phyloP scores from a whole-genome alignment of 2,888 invertebrate species.

The Lasioglossum figueresi region DNA sequence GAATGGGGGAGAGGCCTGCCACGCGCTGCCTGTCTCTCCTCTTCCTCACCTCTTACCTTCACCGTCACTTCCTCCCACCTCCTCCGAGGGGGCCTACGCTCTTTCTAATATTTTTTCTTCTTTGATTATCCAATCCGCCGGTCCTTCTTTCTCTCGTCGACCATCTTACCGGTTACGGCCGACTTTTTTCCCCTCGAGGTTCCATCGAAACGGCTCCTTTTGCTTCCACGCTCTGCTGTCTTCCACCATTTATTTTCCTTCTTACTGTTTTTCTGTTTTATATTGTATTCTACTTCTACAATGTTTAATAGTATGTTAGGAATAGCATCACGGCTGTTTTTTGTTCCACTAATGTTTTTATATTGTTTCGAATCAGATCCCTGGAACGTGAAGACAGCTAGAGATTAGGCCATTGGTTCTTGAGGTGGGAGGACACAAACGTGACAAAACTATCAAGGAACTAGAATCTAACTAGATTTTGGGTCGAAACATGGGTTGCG shows the following conservation, averaged over 20 bases:
- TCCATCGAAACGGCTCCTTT: background rate
- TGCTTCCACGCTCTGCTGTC: background rate
- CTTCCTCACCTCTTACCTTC: conserved; percentile 57
- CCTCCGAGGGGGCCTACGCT: conserved; percentile 12
- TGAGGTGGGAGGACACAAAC: no score
- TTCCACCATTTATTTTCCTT: background rate
- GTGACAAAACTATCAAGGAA: no score
- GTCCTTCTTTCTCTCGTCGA: conserved; percentile 16
- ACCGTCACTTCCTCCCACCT: conserved; percentile 42
- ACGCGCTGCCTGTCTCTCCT: conserved; percentile 80
- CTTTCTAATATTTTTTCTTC: conserved; percentile 37
- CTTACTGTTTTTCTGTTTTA: no score
- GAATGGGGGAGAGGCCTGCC: conserved; percentile 72
- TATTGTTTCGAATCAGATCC: no score
- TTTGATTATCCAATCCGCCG: conserved; percentile 26
- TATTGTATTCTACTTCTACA: no score
- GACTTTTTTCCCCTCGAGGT: background rate
- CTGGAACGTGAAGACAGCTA: no score
- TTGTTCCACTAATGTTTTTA: no score
- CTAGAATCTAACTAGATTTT: no score
- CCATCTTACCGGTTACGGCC: background rate
- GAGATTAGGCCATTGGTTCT: no score
- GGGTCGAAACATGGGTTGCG: no score
- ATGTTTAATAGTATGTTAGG: no score
- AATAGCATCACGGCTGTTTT: no score